Percentiles rank a stretch among this genome's conserved stretches.
Evolutionary conservation across 1,140 invertebrate genomes (phyloP).

Genomic region (Caenorhabditis briggsae): DNA sequence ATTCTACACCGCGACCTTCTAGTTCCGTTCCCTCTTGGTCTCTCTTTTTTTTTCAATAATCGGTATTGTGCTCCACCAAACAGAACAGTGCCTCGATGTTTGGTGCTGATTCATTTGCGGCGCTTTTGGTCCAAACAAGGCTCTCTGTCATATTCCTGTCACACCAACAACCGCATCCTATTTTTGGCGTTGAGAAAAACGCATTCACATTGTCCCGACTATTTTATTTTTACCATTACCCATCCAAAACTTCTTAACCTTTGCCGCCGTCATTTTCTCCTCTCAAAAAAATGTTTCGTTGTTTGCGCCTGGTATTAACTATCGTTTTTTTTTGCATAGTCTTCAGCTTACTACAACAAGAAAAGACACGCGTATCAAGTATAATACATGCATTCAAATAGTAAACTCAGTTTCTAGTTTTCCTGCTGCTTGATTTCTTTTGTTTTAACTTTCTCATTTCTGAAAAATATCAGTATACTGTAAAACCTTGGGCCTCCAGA

Average conservation of each 20-base stretch:
- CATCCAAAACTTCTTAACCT: neutral
- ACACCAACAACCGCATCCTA: neutral
- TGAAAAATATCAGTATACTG: no score
- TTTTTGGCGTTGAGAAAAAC: neutral
- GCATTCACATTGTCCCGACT: neutral
- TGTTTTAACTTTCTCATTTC: neutral
- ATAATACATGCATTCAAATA: constrained; percentile 1
- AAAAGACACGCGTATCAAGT: constrained; percentile 50
- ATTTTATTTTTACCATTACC: neutral
- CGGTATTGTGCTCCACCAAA: constrained; percentile 42
- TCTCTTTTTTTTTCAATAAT: constrained; percentile 7
- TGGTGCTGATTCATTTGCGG: constrained; percentile 20
- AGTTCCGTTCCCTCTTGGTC: neutral
- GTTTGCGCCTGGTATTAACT: constrained; percentile 47
- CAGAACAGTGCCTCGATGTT: constrained; percentile 32
- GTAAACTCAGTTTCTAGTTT: constrained; percentile 40
- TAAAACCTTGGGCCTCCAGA: no score
- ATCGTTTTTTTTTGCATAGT: constrained; percentile 42
- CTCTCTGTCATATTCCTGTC: constrained; percentile 34
- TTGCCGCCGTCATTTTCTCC: neutral
- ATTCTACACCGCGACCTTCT: neutral
- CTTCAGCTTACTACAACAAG: constrained; percentile 46
- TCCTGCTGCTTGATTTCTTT: neutral
- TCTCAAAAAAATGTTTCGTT: constrained; percentile 3
- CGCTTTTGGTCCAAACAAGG: neutral